Evolutionary conservation across 1,140 invertebrate genomes (phyloP), one percentile per base, ranked within the genome.

Genomic region (Oncopodura yosiiana): DNA sequence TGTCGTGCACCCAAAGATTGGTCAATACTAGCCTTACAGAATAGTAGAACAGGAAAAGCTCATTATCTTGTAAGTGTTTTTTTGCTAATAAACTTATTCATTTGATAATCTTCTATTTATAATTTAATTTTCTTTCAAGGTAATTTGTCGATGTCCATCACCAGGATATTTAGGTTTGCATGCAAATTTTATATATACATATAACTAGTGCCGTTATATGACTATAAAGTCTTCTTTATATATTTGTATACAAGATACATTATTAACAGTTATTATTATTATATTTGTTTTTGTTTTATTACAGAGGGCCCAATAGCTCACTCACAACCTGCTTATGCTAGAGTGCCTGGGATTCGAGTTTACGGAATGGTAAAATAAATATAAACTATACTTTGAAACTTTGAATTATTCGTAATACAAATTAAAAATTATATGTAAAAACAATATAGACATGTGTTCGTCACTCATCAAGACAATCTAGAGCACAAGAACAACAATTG

Each of bases 321-420:
- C 69, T 86, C 91, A 70, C 87, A 92, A 67, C 89, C 90, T 3
- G 87, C 87, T 0, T 94, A 93, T 67, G 90, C 89, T 1, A 87
- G 87, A 58, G 88, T 94, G 12, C 89, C 89, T 2, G 87, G 88
- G 1, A 91, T 92, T 54, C 75, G 87, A 56, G 87, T 93, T 3
- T 93, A 88, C 65, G 90, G 87, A 43, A 94, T 94, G 90, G n/a
- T n/a, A n/a, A n/a, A 86, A n/a, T n/a, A n/a, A n/a, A n/a, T n/a
- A n/a, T n/a, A n/a, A n/a, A n/a, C n/a, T n/a, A n/a, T n/a, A n/a
- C n/a, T n/a, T n/a, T n/a, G n/a, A n/a, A n/a, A n/a, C n/a, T n/a
- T n/a, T n/a, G n/a, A n/a, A n/a, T n/a, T n/a, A n/a, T n/a, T n/a
- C n/a, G n/a, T n/a, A n/a, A n/a, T n/a, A n/a, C n/a, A n/a, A n/a